A percentile compares a stretch with the other conserved stretches of the same genome.
Conservation (phyloP, 2,888 invertebrate species). For the Himalopsyche japonica region DNA sequence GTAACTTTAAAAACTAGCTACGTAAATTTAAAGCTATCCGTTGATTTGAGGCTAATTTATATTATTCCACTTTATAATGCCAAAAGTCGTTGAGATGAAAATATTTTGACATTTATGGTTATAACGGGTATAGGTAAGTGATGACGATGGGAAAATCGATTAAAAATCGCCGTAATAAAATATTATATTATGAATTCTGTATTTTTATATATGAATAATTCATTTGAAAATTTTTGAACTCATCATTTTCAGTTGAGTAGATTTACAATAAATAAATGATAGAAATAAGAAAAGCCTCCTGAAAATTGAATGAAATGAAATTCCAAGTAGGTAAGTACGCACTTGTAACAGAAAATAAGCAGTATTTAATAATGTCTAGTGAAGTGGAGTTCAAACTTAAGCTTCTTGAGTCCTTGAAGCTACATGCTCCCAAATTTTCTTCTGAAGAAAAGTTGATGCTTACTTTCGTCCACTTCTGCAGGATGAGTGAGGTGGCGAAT, state of each 20-base stretch:
- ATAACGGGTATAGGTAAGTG: no score
- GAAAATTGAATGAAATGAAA: neutral
- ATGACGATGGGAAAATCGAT: no score
- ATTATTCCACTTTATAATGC: no score
- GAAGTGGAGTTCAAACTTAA: neutral
- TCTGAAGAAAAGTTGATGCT: neutral
- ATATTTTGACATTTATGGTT: no score
- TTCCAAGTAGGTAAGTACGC: neutral
- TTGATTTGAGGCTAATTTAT: no score
- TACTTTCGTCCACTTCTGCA: neutral
- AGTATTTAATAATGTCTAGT: neutral
- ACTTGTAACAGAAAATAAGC: neutral
- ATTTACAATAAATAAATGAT: neutral
- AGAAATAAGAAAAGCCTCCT: neutral
- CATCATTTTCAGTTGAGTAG: neutral
- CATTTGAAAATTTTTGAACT: neutral
- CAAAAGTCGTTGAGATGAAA: no score
- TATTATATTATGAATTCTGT: no score
- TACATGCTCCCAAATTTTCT: neutral
- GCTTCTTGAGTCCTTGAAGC: neutral
- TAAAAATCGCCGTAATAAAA: no score
- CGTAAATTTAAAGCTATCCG: no score
- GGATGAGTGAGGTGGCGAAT: neutral
- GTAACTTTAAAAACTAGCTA: no score
- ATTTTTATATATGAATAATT: neutral